phyloP scores from a whole-genome alignment of 2,113 vertebrate genomes.

The Aegotheles bennettii region DNA sequence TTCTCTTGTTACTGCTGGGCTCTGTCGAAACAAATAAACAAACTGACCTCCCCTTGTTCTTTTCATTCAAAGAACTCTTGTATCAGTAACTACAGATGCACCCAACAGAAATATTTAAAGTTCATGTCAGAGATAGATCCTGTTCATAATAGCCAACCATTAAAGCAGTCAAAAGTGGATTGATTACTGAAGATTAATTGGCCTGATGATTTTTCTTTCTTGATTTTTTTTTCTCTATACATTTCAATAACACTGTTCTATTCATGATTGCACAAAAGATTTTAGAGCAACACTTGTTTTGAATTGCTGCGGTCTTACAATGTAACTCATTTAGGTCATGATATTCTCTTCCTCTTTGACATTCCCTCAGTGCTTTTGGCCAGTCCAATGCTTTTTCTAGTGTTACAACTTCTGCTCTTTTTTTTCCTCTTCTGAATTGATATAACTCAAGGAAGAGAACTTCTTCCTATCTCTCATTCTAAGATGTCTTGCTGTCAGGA shows the following conservation, averaged over 20 bases:
- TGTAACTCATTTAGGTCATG: not conserved
- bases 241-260: not conserved
- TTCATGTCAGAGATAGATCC: not conserved
- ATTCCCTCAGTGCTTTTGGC: not conserved
- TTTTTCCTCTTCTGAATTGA: not conserved
- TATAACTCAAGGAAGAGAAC: not conserved
- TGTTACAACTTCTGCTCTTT: not conserved
- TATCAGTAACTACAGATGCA: not conserved
- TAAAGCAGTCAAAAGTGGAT: not conserved
- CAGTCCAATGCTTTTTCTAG: not conserved
- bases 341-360: not conserved
- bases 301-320: not conserved
- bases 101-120: not conserved
- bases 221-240: too few species aligned
- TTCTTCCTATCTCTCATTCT: constrained; percentile 13
- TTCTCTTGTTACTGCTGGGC: not conserved
- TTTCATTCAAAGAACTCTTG: not conserved
- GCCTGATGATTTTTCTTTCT: not conserved
- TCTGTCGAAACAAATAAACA: not conserved
- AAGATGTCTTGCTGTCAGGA: constrained; percentile 24
- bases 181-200: not conserved
- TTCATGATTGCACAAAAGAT: not conserved
- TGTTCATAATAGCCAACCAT: not conserved
- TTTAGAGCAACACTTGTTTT: not conserved
- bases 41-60: not conserved